Evolutionary conservation across 2,797 vertebrate species (phyloP).

Genomic region (Nasua narica): DNA sequence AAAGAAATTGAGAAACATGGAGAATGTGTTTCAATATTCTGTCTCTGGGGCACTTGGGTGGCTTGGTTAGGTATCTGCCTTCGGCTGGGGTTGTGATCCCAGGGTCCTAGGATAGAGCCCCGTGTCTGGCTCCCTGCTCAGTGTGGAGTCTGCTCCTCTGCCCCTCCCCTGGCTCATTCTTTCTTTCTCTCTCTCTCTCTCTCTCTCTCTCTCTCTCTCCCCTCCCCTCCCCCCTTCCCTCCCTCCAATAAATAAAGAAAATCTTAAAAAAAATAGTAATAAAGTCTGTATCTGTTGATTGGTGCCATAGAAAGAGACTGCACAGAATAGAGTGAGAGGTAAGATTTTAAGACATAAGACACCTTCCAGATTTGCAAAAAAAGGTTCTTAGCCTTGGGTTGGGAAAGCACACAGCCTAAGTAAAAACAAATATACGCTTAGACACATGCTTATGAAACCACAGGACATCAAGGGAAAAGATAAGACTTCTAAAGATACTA

Average conservation of each 20-base stretch:
- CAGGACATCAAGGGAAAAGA: constrained; percentile 3
- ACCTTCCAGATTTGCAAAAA: background rate
- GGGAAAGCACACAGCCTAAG: background rate
- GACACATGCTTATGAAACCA: background rate
- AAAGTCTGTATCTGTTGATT: background rate
- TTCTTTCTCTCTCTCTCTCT: too few relatives aligned
- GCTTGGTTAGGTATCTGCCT: too few relatives aligned
- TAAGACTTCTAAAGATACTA: background rate
- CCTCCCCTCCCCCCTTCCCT: too few relatives aligned
- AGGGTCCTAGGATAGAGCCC: too few relatives aligned
- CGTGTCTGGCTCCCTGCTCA: too few relatives aligned
- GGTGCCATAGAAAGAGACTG: background rate
- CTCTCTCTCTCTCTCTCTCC: too few relatives aligned
- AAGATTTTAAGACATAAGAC: background rate
- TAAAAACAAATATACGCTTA: background rate
- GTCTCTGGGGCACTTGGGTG: background rate
- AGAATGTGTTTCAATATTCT: background rate
- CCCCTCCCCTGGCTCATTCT: too few relatives aligned
- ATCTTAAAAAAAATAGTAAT: too few relatives aligned
- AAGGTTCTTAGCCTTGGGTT: background rate
- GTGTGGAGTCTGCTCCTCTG: too few relatives aligned
- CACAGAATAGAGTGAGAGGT: background rate
- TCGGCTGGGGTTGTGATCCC: too few relatives aligned
- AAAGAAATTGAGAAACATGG: background rate
- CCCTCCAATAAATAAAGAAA: too few relatives aligned